Base-by-base conservation (phyloP, 64 coral and sea anemone genomes). In the Stichodactyla helianthus region DNA sequence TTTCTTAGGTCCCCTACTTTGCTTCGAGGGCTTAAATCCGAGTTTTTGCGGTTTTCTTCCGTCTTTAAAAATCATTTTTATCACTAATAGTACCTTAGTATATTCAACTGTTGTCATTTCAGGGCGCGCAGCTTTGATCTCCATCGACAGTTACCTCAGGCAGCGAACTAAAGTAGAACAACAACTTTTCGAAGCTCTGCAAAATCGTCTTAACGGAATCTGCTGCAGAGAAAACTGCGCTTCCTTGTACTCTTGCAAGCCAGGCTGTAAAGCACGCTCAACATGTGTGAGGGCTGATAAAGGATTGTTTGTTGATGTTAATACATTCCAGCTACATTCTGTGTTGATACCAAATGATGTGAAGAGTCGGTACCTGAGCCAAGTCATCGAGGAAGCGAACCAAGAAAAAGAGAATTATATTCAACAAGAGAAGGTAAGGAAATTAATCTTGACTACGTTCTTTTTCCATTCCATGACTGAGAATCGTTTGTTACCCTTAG, bases 271-370 rank as follows among this genome's bases (percentile, higher is more conserved):
- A 51, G 26, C 80, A 17, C 77, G 77, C 28, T 60, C 77, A 17
- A 77, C 86, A 2, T 92, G 91, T 31, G 52, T 53, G 18, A 88
- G 65, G 51, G 86, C 68, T 54, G 91, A 92, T 53, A 92, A 88
- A 52, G 91, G 91, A 20, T 52, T 92, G 51, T 92, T 92, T 18
- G 86, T 92, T 15, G 79, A 88, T 6, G 35, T 92, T 17, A 71
- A 54, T 17, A 70, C 82, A 26, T 92, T 92, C 62, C 91, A 92
- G 53, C 58, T 92, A 3, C 91, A 88, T 64, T 27, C 82, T 20
- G 91, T 92, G 10, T 53, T 83, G 31, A 92, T 92, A 84, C 86
- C 91, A 7, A 51, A 63, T 12, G 91, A 88, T 35, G 82, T 88
- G 2, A 88, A 92, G 65, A 78, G 35, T 50, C 91, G 91, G 50